phyloP scores from a whole-genome alignment of 1,140 invertebrate species.

The Bactericera cockerelli region DNA sequence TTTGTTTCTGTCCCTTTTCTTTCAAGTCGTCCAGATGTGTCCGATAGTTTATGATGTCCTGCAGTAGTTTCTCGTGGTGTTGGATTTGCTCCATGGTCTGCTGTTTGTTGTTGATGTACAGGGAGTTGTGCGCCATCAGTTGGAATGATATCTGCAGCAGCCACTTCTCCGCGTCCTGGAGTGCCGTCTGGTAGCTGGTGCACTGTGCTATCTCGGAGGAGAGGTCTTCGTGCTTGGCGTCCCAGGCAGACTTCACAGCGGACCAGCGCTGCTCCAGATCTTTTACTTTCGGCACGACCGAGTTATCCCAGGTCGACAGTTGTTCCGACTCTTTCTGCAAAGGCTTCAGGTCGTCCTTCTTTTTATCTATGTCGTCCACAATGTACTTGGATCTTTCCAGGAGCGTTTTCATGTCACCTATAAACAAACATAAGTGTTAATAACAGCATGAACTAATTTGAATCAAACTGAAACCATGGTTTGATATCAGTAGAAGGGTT shows the following conservation, averaged over 20 bases:
- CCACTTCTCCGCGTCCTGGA: conserved; percentile 94
- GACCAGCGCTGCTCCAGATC: conserved; percentile 47
- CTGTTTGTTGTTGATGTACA: conserved; percentile 79
- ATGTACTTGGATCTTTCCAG: conserved; percentile 61
- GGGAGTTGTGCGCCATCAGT: conserved; percentile 87
- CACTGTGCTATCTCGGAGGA: conserved; percentile 71
- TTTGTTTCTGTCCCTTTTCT: conserved; percentile 67
- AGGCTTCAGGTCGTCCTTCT: conserved; percentile 52
- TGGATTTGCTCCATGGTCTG: conserved; percentile 80
- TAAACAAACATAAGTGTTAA: not conserved
- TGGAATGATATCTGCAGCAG: conserved; percentile 86
- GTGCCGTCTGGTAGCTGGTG: conserved; percentile 66
- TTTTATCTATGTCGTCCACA: conserved; percentile 53
- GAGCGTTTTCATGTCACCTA: conserved; percentile 71
- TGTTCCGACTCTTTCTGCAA: conserved; percentile 52
- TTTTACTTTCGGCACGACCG: conserved; percentile 42
- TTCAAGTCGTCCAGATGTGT: conserved; percentile 63
- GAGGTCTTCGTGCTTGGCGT: conserved; percentile 40
- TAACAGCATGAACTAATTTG: too few relatives aligned
- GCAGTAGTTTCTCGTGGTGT: conserved; percentile 63
- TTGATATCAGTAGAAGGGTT: too few relatives aligned
- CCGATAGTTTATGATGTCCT: conserved; percentile 64
- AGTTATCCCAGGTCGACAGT: conserved; percentile 47
- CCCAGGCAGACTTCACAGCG: conserved; percentile 40
- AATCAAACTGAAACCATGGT: too few relatives aligned